A percentile compares a stretch with the other conserved stretches of the same genome.
Evolutionary conservation across 2,797 vertebrate genomes (phyloP).

Genomic region (Mormyrus proboscirostris): DNA sequence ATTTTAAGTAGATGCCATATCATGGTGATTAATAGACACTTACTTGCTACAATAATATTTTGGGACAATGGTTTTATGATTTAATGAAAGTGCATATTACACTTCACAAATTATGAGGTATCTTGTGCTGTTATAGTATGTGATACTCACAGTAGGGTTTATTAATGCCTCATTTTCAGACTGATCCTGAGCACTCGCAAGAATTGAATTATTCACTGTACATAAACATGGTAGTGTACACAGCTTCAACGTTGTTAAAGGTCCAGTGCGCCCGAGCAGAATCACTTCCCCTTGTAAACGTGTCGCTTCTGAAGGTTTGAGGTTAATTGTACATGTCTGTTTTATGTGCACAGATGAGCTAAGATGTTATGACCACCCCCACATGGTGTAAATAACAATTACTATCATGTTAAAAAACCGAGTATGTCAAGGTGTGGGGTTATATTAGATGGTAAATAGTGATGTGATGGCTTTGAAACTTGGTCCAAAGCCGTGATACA

Average conservation of each 20-base stretch:
- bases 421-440: not conserved
- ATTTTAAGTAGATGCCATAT: slow-evolving; percentile 21
- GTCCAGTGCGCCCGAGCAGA: not conserved
- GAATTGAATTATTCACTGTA: not conserved
- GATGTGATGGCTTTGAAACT: not conserved
- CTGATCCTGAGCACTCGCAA: not conserved
- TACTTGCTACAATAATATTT: not conserved
- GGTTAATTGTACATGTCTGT: not conserved
- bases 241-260: not conserved
- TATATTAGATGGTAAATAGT: not conserved
- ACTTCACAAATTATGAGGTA: slow-evolving; percentile 7
- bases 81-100: slow-evolving; percentile 15
- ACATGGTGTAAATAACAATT: not conserved
- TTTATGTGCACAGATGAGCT: not conserved
- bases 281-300: not conserved
- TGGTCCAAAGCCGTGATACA: not conserved
- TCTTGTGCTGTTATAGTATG: not conserved
- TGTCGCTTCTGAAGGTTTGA: not conserved
- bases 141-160: not conserved
- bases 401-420: not conserved
- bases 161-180: slow-evolving; percentile 5
- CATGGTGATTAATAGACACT: slow-evolving; percentile 22
- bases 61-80: slow-evolving; percentile 6
- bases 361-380: not conserved
- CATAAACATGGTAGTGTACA: not conserved